Conservation (phyloP, 2,888 invertebrate genomes). For the Cephus sareptanus region DNA sequence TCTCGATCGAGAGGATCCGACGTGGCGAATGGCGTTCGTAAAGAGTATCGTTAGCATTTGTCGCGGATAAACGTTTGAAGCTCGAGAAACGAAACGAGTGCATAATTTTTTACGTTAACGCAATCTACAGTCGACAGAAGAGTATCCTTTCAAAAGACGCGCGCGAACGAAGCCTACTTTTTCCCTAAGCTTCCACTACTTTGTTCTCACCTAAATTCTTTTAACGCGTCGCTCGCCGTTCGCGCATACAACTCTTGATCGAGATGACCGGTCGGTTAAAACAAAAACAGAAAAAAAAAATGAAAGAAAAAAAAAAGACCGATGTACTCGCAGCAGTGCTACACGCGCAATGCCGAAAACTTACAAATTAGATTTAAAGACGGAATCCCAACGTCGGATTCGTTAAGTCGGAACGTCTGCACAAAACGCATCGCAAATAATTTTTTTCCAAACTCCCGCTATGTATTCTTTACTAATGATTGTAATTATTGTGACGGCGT, state of each 20-base stretch:
- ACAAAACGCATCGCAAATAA: constrained; percentile 52
- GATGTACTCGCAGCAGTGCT: constrained; percentile 27
- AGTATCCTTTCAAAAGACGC: not conserved
- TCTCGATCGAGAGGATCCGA: not conserved
- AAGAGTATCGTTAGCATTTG: not conserved
- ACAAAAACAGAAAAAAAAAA: too few relatives aligned
- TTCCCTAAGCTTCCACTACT: not conserved
- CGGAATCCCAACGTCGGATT: constrained; percentile 26
- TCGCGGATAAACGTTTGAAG: not conserved
- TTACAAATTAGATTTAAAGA: constrained; percentile 34
- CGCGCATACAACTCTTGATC: not conserved
- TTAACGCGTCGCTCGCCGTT: not conserved
- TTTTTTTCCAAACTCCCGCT: constrained; percentile 44
- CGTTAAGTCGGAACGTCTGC: constrained; percentile 27
- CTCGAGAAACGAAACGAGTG: not conserved
- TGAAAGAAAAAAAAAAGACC: constrained; percentile 25
- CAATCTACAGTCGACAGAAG: too few relatives aligned
- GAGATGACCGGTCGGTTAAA: not conserved
- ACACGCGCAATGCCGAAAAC: constrained; percentile 29
- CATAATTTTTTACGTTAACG: not conserved
- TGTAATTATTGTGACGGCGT: constrained; percentile 60
- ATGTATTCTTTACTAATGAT: constrained; percentile 53
- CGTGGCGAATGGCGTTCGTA: not conserved
- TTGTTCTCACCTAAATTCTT: too few relatives aligned
- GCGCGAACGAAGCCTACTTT: not conserved